Evolutionary conservation across 2,797 vertebrate genomes (phyloP), one percentile per base, ranked within the genome.

Genomic region (Steatocranus sp.): DNA sequence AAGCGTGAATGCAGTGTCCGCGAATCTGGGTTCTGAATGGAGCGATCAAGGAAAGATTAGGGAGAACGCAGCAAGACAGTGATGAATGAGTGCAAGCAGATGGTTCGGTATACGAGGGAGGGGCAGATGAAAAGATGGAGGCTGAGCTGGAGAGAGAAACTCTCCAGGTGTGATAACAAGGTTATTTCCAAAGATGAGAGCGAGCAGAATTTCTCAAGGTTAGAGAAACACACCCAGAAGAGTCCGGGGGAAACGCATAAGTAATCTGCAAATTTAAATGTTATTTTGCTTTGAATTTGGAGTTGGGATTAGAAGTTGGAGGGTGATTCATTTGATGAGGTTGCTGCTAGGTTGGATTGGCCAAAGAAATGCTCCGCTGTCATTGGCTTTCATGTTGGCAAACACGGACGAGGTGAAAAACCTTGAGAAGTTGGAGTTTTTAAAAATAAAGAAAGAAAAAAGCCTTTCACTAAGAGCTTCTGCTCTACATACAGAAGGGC

Each of bases 81-180:
- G 88, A 89, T 87, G 63, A 87, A 92, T 90, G 83, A 85, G 80
- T 79, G 81, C 63, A 78, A 88, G 84, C 87, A 91, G 86, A 91
- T 85, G 89, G 88, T 77, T 54, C 11, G 81, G 34, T 53, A 25
- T 49, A 27, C 8, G 46, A 43, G 66, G 83, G 83, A 73, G 80
- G 38, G 79, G 79, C 11, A 43, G 79, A 74, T 53, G 73, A 82
- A 77, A 80, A 79, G 68, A 87, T 46, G 83, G 58, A 87, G 76
- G 41, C 80, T 51, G 36, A 84, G 78, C 84, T 68, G 76, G 53
- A 74, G 41, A 61, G 9, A 34, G 36, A 53, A 66, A 12, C 27
- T 54, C 51, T 49, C 84, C 9, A 80, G 58, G 76, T 70, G 81
- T 79, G 75, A 87, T 80, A 11, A 14, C 80, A 84, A 89, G 84